These are phyloP conservation scores for Phymorhynchus buccinoides DNA, from an alignment of 1,140 invertebrate genomes.

Conservation along the genomic window DNA sequence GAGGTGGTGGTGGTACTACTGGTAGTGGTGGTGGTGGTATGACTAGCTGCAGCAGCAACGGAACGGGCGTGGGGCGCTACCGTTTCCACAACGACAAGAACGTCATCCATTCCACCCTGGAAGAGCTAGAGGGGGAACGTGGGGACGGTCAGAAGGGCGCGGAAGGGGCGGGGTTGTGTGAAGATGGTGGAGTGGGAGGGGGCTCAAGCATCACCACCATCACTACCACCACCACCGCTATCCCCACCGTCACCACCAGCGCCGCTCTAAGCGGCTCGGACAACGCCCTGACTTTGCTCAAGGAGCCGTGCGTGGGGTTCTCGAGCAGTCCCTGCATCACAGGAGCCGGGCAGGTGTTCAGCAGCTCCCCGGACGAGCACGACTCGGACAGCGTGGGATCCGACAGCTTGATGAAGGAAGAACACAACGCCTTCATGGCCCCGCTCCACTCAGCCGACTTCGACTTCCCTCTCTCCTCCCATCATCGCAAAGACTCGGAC, in stretches of 20 bases:
- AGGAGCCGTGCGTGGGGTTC: background rate
- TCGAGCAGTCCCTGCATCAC: background rate
- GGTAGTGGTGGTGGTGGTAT: background rate
- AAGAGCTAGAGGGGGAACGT: constrained; percentile 23
- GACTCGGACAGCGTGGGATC: constrained; percentile 50
- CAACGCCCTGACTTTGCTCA: background rate
- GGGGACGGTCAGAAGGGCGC: background rate
- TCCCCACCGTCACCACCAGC: background rate
- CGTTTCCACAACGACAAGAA: constrained; percentile 32
- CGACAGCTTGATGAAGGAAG: constrained; percentile 30
- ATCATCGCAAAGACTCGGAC: constrained; percentile 19
- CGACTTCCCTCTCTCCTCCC: constrained; percentile 8
- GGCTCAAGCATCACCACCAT: background rate
- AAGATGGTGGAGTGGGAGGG: background rate
- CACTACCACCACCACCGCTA: background rate
- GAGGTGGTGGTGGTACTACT: background rate
- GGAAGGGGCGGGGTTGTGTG: background rate
- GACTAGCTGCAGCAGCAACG: background rate
- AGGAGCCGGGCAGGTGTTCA: background rate
- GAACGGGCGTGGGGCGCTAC: background rate
- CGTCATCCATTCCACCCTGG: constrained; percentile 34
- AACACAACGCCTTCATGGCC: constrained; percentile 31
- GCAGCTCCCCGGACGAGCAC: constrained; percentile 36
- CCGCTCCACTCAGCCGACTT: background rate
- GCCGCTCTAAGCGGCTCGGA: too few relatives aligned